Evolutionary conservation across 2,113 vertebrate genomes (phyloP).

Genomic region (Sigmodon hispidus): DNA sequence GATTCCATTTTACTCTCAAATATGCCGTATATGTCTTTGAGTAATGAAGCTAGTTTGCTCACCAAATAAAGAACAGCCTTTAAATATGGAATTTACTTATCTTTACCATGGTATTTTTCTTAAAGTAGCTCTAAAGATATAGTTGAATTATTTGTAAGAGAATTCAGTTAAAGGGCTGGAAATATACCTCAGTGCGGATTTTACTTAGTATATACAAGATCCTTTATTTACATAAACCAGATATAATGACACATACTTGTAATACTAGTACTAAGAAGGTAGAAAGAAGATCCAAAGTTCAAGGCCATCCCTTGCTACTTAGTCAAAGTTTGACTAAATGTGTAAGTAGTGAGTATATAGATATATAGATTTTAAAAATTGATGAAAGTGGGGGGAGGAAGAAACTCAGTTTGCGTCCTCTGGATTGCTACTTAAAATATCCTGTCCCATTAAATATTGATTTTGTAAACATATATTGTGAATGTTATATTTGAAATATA

Average conservation of each 20-base stretch:
- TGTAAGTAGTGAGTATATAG: background rate
- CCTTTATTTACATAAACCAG: background rate
- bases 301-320: background rate
- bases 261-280: background rate
- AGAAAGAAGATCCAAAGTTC: background rate
- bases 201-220: background rate
- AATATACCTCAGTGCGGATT: background rate
- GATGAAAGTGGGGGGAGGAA: background rate
- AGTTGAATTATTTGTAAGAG: background rate
- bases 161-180: background rate
- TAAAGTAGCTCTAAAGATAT: background rate
- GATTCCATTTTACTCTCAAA: background rate
- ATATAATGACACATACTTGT: background rate
- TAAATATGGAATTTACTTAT: background rate
- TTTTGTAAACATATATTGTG: background rate
- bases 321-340: background rate
- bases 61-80: background rate
- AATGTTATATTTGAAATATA: background rate
- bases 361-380: background rate
- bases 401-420: background rate
- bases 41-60: background rate
- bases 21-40: background rate
- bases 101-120: background rate
- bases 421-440: background rate
- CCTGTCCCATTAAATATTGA: background rate